Evolutionary conservation across 2,113 vertebrate genomes (phyloP), one percentile per base, ranked within the genome.

Genomic region (Varanus komodoensis): DNA sequence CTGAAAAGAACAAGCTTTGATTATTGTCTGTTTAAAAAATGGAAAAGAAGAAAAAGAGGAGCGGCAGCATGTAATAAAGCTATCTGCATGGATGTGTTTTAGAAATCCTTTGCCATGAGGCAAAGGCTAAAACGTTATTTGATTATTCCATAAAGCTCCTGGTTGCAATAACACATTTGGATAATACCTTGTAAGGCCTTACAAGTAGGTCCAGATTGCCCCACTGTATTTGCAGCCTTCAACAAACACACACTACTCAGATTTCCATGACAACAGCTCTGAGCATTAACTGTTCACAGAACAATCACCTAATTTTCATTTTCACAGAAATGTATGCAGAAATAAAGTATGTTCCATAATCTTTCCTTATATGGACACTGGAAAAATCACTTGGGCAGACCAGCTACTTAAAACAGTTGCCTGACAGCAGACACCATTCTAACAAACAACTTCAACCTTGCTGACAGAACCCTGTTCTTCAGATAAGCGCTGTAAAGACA

Each of bases 361-460:
- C 73, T 23, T 78, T 91, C n/a, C 25, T 71, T 21, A 64, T 34
- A 50, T 1, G 34, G 14, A 34, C 25, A 80, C 3, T 3, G 25
- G 74, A n/a, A 73, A 74, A 81, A 84, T 82, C 32, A 44, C 15
- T 69, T 50, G 19, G 73, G 29, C 50, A 69, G 68, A 34, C 19
- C 48, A 84, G 27, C 25, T 34, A 54, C 71, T 69, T 69, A 84
- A 79, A 61, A 69, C 12, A 9, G 48, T 88, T 80, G 69, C 57
- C n/a, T 91, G 90, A 61, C 82, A 71, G 67, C 82, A 71, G 81
- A 80, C 75, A 77, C 67, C 25, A 44, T 73, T 80, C 15, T 80
- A 85, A 88, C 34, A 85, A 64, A 84, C 74, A 79, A 64, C 74
- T 84, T 78, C 50, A 90, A 74, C 82, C 82, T 91, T 87, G 73